Base-by-base conservation (phyloP, 1,140 invertebrate species). In the Saxidomus purpurata region DNA sequence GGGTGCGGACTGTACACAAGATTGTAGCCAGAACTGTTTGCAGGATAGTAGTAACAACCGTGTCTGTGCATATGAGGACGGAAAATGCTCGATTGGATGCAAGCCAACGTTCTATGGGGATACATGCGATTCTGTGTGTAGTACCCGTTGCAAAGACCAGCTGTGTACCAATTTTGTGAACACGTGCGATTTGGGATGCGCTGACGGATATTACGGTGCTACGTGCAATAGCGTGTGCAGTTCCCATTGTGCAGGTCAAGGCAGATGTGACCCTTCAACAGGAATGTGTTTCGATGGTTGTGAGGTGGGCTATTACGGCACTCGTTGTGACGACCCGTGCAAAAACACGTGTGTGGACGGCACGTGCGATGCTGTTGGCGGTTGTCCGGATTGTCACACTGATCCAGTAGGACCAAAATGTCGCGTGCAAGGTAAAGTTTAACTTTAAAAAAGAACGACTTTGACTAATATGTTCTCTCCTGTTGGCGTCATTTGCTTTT, bases 331-430 rank as follows among this genome's bases (percentile, higher is more conserved):
- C 36, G 38, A 55, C 17, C 85, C 25, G 15, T 87, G 85, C 31
- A 79, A 59, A 19, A 87, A 87, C 40, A 77, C 85, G 0, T 87
- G 69, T 36, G 11, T 59, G 6, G 85, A 87, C 34, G 74, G 85
- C 59, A 79, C 85, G 17, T 87, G 85, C 52, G 49, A 49, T 43
- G 38, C 9, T 2, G 40, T 25, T 17, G 85, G 85, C 0, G 85
- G 85, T 11, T 87, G 85, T 19, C 34, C 49, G 8, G 85, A 87
- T n/a, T 87, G 85, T 36, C 40, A 47, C 25, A 55, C 1, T 0
- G 43, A 43, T 67, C 85, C 85, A 4, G 69, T 79, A 6, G 85
- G 85, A 63, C 85, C 76, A 17, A 77, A 79, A 11, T 87, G 85
- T 67, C 71, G 85, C 1, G 85, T 67, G 13, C 71, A 79, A 77